phyloP scores from a whole-genome alignment of 2,113 vertebrate genomes.

The Caloenas nicobarica region DNA sequence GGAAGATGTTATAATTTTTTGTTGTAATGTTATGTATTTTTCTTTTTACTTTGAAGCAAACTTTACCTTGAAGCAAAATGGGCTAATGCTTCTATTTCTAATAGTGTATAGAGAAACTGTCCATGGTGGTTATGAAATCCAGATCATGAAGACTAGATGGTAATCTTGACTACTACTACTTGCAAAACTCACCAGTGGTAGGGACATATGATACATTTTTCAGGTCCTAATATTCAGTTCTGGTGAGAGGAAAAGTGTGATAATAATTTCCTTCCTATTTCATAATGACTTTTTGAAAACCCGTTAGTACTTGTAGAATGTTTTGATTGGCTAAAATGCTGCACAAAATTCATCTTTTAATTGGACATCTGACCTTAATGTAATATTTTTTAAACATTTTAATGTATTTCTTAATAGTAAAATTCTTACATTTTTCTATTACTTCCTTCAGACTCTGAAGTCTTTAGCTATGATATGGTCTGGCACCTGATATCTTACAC shows the following conservation, averaged over 20 bases:
- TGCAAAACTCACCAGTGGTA: not conserved
- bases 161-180: not conserved
- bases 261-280: not conserved
- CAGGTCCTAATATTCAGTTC: not conserved
- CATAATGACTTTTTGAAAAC: not conserved
- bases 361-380: not conserved
- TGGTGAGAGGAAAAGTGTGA: not conserved
- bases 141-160: not conserved
- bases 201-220: not conserved
- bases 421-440: not conserved
- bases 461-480: not conserved
- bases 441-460: not conserved
- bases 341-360: not conserved
- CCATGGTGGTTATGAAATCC: not conserved
- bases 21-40: not conserved
- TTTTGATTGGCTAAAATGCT: not conserved
- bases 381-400: not conserved
- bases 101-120: not conserved
- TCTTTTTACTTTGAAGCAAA: not conserved
- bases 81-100: not conserved
- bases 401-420: not conserved
- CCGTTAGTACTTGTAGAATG: not conserved
- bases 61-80: not conserved
- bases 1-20: not conserved
- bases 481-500: not conserved